Evolutionary conservation across 2,797 vertebrate species (phyloP).

Genomic region (Thripadectes ignobilis): DNA sequence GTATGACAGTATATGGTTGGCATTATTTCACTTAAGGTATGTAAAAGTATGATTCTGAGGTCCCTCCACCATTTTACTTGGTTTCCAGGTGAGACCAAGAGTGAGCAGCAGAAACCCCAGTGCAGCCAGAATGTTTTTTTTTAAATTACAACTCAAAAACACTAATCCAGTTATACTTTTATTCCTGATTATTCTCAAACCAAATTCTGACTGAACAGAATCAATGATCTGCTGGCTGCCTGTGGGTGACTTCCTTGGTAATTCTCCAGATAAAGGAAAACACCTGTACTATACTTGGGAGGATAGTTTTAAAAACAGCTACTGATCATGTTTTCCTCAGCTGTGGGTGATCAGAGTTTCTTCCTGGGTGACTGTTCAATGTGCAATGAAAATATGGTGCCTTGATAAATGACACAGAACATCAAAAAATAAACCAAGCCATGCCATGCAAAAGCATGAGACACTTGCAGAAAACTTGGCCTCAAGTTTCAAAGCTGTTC

Average conservation of each 20-base stretch:
- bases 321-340: background rate
- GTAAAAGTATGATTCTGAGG: background rate
- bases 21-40: background rate
- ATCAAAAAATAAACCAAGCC: background rate
- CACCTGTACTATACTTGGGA: background rate
- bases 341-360: background rate
- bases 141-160: background rate
- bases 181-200: background rate
- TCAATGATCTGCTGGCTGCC: background rate
- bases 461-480: background rate
- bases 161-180: background rate
- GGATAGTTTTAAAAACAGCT: background rate
- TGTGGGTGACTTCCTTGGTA: background rate
- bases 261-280: background rate
- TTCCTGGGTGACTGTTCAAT: background rate
- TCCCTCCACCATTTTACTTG: background rate
- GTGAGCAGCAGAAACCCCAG: background rate
- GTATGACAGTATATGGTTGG: background rate
- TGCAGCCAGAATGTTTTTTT: background rate
- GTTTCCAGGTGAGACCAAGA: background rate
- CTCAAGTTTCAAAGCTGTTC: background rate
- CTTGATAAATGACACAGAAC: background rate
- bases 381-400: background rate
- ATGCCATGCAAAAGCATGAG: background rate
- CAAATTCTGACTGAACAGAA: rapidly evolving